Conservation (phyloP, 2,797 vertebrate species). For the Alfaro cultratus region DNA sequence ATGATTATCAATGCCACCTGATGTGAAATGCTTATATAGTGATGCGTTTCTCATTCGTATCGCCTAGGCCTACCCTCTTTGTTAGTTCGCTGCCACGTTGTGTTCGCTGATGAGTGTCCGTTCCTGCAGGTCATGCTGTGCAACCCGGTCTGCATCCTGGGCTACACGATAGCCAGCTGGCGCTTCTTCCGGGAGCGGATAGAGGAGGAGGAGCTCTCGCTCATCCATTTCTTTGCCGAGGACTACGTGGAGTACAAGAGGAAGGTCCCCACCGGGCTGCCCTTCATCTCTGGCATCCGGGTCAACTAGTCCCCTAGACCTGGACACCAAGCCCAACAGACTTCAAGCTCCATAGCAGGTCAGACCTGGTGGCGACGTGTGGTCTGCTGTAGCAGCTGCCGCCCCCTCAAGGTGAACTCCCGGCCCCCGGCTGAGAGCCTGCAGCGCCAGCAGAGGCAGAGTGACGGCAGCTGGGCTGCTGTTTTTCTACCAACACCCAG, state of each 20-base stretch:
- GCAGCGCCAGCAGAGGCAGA: conserved; percentile 41
- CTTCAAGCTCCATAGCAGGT: conserved; percentile 62
- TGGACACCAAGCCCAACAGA: conserved; percentile 43
- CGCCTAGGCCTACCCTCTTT: neutral
- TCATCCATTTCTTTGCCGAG: conserved; percentile 96
- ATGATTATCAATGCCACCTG: too few species aligned
- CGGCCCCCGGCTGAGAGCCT: conserved; percentile 53
- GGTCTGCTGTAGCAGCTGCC: conserved; percentile 29
- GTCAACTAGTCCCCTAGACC: conserved; percentile 74
- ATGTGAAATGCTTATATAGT: too few species aligned
- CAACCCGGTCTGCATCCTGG: conserved; percentile 92
- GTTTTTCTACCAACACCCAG: conserved; percentile 53
- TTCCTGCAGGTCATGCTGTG: conserved; percentile 89
- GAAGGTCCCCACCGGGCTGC: conserved; percentile 90
- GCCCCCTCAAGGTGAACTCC: conserved; percentile 40
- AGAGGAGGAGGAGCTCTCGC: conserved; percentile 93
- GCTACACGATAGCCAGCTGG: conserved; percentile 93
- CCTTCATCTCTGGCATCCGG: conserved; percentile 94
- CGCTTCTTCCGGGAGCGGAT: conserved; percentile 96
- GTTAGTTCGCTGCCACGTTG: neutral
- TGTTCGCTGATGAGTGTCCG: neutral
- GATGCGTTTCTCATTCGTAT: too few species aligned
- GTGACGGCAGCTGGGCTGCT: conserved; percentile 51
- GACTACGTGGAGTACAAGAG: conserved; percentile 95
- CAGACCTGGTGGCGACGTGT: conserved; percentile 45